Conservation (phyloP, 2,113 vertebrate genomes). For the Mustelus asterias region DNA sequence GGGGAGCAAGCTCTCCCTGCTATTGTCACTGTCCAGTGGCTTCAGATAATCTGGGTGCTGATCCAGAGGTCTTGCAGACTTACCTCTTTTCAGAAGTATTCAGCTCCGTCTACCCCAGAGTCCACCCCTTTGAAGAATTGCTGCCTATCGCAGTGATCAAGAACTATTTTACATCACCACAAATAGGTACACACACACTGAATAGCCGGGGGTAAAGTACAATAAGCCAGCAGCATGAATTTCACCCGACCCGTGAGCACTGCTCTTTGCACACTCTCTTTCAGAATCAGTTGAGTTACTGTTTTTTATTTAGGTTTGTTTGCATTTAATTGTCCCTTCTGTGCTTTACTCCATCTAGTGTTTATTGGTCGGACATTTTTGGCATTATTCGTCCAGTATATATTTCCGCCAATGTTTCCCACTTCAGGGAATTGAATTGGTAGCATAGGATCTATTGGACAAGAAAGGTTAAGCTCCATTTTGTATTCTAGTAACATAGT, state of each 20-base stretch:
- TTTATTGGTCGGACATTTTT: background rate
- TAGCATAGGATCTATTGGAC: background rate
- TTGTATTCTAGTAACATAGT: background rate
- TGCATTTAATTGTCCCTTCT: background rate
- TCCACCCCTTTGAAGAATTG: background rate
- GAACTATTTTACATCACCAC: background rate
- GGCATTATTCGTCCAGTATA: background rate
- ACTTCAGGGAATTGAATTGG: background rate
- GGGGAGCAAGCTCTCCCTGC: background rate
- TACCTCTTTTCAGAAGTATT: background rate
- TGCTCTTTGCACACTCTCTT: background rate
- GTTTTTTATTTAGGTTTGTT: background rate
- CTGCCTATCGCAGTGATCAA: background rate
- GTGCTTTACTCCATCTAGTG: background rate
- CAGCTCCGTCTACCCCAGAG: background rate
- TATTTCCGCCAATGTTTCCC: background rate
- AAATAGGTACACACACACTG: background rate
- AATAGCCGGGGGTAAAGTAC: background rate
- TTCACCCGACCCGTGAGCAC: background rate
- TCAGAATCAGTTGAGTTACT: background rate
- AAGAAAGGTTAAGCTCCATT: background rate
- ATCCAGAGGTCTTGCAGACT: background rate
- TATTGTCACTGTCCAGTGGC: background rate
- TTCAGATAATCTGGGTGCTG: background rate
- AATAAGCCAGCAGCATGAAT: background rate